A percentile compares a stretch with the other conserved stretches of the same genome.
Evolutionary conservation across 2,113 vertebrate genomes (phyloP).

Genomic region (Cyprinodon brontotheroides): DNA sequence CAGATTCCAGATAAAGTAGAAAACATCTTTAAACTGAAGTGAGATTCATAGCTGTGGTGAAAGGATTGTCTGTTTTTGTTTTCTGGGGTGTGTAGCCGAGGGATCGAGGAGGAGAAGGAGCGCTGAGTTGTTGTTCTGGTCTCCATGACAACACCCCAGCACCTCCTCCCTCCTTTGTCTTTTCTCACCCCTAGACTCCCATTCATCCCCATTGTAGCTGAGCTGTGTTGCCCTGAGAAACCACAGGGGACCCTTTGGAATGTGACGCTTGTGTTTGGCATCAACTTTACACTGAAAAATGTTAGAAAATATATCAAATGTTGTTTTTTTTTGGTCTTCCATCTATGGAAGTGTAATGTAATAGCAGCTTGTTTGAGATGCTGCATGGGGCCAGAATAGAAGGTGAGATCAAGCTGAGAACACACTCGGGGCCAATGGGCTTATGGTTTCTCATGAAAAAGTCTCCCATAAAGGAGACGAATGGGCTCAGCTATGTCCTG

Average conservation of each 20-base stretch:
- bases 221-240: constrained; percentile 75
- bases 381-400: constrained; percentile 25
- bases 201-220: constrained; percentile 79
- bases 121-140: constrained; percentile 61
- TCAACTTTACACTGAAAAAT: not conserved
- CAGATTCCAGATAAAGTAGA: not conserved
- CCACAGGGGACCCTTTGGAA: constrained; percentile 68
- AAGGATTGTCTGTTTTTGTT: constrained; percentile 18
- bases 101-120: constrained; percentile 11
- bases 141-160: constrained; percentile 40
- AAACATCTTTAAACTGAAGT: not conserved
- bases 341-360: not conserved
- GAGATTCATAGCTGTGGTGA: not conserved
- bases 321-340: not conserved
- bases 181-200: constrained; percentile 62
- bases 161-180: constrained; percentile 44
- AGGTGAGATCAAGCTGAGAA: constrained; percentile 43
- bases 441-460: constrained; percentile 49
- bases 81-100: constrained; percentile 41
- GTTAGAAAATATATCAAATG: not conserved
- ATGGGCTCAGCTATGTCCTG: constrained; percentile 13
- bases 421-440: constrained; percentile 23
- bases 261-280: constrained; percentile 45
- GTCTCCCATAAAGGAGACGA: constrained; percentile 32
- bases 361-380: not conserved